Conservation (phyloP, 2,888 invertebrate species). For the Invenusta paracnida region DNA sequence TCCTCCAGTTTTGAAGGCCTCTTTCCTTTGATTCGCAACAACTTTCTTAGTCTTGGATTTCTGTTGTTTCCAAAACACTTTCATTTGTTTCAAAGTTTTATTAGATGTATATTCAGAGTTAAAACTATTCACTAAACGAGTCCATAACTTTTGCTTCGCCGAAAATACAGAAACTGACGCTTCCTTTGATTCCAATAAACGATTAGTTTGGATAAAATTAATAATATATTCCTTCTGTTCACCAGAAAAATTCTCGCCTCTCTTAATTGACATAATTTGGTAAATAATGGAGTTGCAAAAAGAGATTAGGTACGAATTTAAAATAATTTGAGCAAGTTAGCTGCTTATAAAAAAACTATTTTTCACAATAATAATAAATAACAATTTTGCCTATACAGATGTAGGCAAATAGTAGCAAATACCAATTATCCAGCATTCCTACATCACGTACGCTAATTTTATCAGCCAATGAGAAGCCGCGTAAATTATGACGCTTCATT, state of each 20-base stretch:
- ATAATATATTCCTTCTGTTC: conserved; percentile 31
- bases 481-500: not conserved
- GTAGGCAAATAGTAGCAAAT: not conserved
- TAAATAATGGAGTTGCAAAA: conserved; percentile 28
- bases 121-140: not conserved
- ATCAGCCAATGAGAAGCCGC: not conserved
- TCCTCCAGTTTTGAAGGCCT: conserved; percentile 18
- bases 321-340: not conserved
- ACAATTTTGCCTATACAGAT: not conserved
- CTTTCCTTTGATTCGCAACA: not conserved
- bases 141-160: conserved; percentile 11
- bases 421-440: not conserved
- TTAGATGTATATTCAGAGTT: not conserved
- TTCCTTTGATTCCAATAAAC: conserved; percentile 6
- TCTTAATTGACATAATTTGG: conserved; percentile 24
- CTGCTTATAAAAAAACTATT: not conserved
- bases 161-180: not conserved
- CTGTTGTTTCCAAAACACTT: not conserved
- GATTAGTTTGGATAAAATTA: conserved; percentile 34
- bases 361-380: not conserved
- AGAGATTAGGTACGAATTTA: not conserved
- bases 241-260: conserved; percentile 26
- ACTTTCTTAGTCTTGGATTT: conserved; percentile 18
- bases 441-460: not conserved
- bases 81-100: not conserved